A percentile compares a stretch with the other conserved stretches of the same genome.
phyloP scores from a whole-genome alignment of 1,140 invertebrate genomes.

The Fopius arisanus region DNA sequence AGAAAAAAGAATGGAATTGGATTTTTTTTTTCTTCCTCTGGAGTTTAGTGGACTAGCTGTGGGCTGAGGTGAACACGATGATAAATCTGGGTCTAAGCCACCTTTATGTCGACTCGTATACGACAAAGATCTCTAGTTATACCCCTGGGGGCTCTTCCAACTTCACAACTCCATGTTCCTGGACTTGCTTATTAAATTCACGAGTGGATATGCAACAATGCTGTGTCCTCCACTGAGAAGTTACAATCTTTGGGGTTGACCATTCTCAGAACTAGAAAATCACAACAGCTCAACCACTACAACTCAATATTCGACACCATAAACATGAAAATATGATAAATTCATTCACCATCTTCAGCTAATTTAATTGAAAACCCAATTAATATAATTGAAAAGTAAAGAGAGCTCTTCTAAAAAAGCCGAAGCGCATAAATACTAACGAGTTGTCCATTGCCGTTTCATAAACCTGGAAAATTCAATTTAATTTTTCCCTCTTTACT shows the following conservation, averaged over 20 bases:
- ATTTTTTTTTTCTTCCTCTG: background rate
- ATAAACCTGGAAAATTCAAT: conserved; percentile 11
- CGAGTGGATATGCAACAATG: conserved; percentile 18
- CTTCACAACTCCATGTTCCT: background rate
- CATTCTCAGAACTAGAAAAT: background rate
- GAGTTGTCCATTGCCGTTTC: background rate
- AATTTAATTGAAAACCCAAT: background rate
- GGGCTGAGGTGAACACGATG: background rate
- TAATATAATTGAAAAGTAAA: background rate
- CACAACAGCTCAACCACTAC: background rate
- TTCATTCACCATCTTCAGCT: background rate
- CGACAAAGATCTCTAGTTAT: background rate
- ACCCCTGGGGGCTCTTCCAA: conserved; percentile 8
- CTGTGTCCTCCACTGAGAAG: background rate
- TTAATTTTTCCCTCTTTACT: background rate
- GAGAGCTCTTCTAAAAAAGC: background rate
- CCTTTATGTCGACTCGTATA: conserved; percentile 9
- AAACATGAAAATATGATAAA: too few relatives aligned
- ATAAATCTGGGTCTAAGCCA: conserved; percentile 5
- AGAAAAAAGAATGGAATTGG: background rate
- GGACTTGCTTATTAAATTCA: conserved; percentile 25
- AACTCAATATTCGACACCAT: background rate
- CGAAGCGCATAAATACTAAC: background rate
- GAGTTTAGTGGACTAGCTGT: background rate
- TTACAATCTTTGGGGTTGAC: background rate